phyloP scores from a whole-genome alignment of 2,797 vertebrate genomes.

The Borostomias antarcticus region DNA sequence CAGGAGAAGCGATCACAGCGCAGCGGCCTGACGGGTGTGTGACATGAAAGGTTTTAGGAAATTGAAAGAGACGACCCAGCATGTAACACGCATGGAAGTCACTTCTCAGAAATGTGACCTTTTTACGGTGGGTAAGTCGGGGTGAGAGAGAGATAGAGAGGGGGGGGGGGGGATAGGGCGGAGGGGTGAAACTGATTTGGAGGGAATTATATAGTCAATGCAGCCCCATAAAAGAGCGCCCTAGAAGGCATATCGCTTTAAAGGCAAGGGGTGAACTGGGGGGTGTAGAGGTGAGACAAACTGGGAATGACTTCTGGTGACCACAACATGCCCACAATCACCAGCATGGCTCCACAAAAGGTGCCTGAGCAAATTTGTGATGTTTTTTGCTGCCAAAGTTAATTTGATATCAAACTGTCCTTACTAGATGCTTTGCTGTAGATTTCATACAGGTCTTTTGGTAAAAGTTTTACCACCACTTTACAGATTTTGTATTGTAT shows the following conservation, averaged over 20 bases:
- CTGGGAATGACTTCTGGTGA: slow-evolving; percentile 71
- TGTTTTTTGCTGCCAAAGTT: slow-evolving; percentile 64
- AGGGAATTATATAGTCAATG: slow-evolving; percentile 74
- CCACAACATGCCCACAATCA: slow-evolving; percentile 57
- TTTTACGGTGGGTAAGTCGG: slow-evolving; percentile 77
- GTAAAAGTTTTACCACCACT: too few relatives aligned
- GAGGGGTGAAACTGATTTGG: slow-evolving; percentile 68
- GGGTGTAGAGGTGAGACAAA: slow-evolving; percentile 70
- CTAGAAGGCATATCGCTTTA: slow-evolving; percentile 75
- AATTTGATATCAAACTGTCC: slow-evolving; percentile 52
- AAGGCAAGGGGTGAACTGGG: slow-evolving; percentile 59
- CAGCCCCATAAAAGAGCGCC: slow-evolving; percentile 61
- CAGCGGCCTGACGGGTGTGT: slow-evolving; percentile 63
- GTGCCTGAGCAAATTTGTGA: slow-evolving; percentile 63
- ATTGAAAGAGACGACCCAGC: slow-evolving; percentile 84
- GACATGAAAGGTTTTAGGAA: slow-evolving; percentile 79
- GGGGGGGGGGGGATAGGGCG: slow-evolving; percentile 42
- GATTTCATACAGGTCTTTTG: not conserved
- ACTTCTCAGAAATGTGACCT: slow-evolving; percentile 84
- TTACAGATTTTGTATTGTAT: too few relatives aligned
- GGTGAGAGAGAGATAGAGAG: slow-evolving; percentile 26
- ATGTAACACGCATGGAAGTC: slow-evolving; percentile 79
- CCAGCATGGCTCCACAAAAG: slow-evolving; percentile 66
- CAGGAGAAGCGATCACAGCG: slow-evolving; percentile 34
- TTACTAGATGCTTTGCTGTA: slow-evolving; percentile 18